Conservation (phyloP, 2,888 invertebrate species). For the Tubulanus polymorphus region DNA sequence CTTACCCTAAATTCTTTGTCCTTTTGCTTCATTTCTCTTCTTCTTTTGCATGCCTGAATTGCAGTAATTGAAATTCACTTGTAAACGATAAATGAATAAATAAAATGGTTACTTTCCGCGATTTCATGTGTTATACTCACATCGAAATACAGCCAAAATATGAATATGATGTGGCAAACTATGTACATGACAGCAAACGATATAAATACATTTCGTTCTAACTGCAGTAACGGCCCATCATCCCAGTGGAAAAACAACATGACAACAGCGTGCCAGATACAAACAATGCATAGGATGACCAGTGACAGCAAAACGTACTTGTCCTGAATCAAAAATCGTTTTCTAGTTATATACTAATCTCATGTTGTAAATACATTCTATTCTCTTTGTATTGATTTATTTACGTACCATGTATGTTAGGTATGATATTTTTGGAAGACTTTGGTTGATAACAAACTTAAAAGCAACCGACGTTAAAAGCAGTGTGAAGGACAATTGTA, state of each 20-base stretch:
- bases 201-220: conserved; percentile 17
- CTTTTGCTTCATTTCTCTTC: conserved; percentile 16
- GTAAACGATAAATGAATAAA: not conserved
- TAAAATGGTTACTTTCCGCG: not conserved
- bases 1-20: conserved; percentile 17
- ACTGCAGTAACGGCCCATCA: not conserved
- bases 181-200: conserved; percentile 17
- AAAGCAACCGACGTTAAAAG: conserved; percentile 14
- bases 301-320: conserved; percentile 44
- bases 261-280: conserved; percentile 45
- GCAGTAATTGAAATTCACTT: not conserved
- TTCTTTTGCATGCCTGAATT: conserved; percentile 16
- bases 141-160: conserved; percentile 23
- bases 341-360: no score
- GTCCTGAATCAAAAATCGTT: conserved; percentile 43
- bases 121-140: conserved; percentile 14
- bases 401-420: not conserved
- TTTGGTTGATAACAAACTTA: conserved; percentile 15
- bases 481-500: conserved; percentile 14
- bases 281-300: conserved; percentile 41
- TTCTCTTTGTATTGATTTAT: no score
- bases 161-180: conserved; percentile 19
- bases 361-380: no score
- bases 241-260: conserved; percentile 20
- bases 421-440: conserved; percentile 10